Percentiles rank a stretch among this genome's conserved stretches.
phyloP scores from a whole-genome alignment of 2,797 vertebrate species.

The Sciaenops ocellatus region DNA sequence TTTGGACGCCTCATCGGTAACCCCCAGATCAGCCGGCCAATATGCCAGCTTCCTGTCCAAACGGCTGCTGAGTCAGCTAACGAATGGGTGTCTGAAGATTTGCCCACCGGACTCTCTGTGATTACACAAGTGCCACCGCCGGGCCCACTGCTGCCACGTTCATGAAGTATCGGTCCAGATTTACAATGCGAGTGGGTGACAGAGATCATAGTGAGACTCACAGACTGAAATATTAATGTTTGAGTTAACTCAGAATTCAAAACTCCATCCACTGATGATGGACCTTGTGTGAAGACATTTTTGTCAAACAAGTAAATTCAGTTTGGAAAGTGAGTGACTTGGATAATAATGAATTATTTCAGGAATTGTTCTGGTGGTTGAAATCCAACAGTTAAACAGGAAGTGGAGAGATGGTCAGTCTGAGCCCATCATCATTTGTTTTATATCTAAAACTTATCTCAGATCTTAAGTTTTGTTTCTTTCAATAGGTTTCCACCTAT shows the following conservation, averaged over 20 bases:
- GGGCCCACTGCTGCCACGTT: slow-evolving; percentile 7
- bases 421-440: no score
- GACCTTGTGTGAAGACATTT: no score
- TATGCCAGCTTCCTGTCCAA: slow-evolving; percentile 65
- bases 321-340: neutral
- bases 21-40: slow-evolving; percentile 47
- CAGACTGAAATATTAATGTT: slow-evolving; percentile 20
- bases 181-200: slow-evolving; percentile 11
- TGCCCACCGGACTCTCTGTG: slow-evolving; percentile 48
- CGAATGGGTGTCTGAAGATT: slow-evolving; percentile 57
- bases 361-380: no score
- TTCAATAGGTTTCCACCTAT: no score
- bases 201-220: slow-evolving; percentile 18
- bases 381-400: no score
- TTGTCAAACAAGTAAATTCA: no score
- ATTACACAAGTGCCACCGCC: slow-evolving; percentile 45
- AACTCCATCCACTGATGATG: no score
- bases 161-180: slow-evolving; percentile 16
- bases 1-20: slow-evolving; percentile 47
- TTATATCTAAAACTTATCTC: no score
- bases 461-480: no score
- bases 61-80: slow-evolving; percentile 68
- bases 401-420: no score
- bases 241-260: neutral
- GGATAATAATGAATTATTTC: no score